Evolutionary conservation across 30 jellyfish, hydroid and myxozoan genomes (phyloP), one percentile per base, ranked within the genome.

Genomic region (Aurelia sp.): DNA sequence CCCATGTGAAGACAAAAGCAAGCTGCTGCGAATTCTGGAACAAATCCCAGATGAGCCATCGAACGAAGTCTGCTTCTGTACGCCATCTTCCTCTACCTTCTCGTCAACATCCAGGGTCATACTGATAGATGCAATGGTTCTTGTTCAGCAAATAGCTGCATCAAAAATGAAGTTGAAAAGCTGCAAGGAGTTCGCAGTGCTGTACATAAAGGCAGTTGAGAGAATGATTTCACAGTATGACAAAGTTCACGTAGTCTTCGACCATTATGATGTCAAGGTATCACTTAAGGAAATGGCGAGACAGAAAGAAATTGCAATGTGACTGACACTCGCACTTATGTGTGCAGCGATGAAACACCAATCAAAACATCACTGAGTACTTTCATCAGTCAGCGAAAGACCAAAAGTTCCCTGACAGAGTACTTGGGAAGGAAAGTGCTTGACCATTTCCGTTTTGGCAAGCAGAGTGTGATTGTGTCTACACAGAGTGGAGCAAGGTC

Each of bases 361-460:
- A 58, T 58, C 67, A 17, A 20, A 1, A 1, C 67, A 58, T 11
- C 67, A 11, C 67, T 58, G 67, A 58, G 23, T 17, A 58, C 67
- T 15, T 58, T 58, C 67, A 15, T 58, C 27, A 20, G 22, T 19
- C 19, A 19, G 22, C 19, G 66, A 16, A 57, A 57, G 67, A 58
- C 67, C 30, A 58, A 58, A 57, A 20, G 67, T 15, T 15, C 21
- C 67, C 67, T 58, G 67, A 58, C 67, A 58, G 67, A 58, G 23
- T 58, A 58, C 67, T 20, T 58, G 21, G 67, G 23, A 15, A 58
- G 2, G 23, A 58, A 58, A 20, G 67, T 58, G 23, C 21, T 58
- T 20, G 67, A 58, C 30, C 67, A 58, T 20, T 58, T 5, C 67
- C 21, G 23, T 17, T 15, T 20, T 15, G 23, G 23, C 30, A 20